phyloP scores from a whole-genome alignment of 2,113 vertebrate genomes.

The Pterocles gutturalis region DNA sequence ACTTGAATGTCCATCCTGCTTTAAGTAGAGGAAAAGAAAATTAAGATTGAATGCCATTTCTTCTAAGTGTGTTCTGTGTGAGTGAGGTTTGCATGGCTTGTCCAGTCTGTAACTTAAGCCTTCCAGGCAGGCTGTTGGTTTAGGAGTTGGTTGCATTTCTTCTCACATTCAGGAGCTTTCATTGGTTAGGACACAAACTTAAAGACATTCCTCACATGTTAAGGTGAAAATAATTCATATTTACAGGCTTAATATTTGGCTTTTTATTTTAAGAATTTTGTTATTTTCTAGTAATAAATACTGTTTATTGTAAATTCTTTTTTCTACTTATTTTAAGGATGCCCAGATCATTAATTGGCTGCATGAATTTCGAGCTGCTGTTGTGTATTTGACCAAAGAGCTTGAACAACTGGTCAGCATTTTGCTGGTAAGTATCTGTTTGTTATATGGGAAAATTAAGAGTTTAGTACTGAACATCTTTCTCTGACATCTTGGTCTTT shows the following conservation, averaged over 20 bases:
- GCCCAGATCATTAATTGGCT: slow-evolving; percentile 95
- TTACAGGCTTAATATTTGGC: neutral
- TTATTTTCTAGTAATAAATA: neutral
- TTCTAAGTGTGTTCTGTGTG: neutral
- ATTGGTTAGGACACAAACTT: neutral
- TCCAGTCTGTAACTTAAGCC: neutral
- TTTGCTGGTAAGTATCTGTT: slow-evolving; percentile 83
- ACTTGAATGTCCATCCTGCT: neutral
- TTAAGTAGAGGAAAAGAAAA: neutral
- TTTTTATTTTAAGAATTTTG: neutral
- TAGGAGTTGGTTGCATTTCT: neutral
- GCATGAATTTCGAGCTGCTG: slow-evolving; percentile 87
- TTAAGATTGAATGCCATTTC: neutral
- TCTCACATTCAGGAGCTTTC: neutral
- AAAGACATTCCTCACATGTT: neutral
- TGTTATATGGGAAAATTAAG: neutral
- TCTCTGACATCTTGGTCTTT: neutral
- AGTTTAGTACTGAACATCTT: neutral
- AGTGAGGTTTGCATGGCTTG: neutral
- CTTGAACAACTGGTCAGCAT: slow-evolving; percentile 89
- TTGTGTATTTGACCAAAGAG: slow-evolving; percentile 89
- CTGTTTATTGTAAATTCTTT: neutral
- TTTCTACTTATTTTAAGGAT: slow-evolving; percentile 81
- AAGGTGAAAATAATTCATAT: neutral
- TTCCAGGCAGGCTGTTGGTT: neutral